These are phyloP conservation scores for Leptodactylus fuscus DNA, from an alignment of 2,113 vertebrate species.

Conservation along the genomic window DNA sequence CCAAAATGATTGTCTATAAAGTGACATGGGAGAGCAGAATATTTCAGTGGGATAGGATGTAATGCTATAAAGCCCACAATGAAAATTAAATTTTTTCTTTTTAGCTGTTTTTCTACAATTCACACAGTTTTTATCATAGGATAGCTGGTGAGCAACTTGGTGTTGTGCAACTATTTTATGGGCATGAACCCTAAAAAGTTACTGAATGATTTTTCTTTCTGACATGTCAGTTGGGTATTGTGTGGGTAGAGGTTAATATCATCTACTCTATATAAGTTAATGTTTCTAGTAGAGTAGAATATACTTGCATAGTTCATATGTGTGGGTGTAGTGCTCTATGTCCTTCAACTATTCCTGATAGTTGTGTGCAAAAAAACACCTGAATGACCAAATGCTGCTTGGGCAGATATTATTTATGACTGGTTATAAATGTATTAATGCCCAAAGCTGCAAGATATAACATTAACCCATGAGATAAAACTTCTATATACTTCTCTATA, in stretches of 20 bases:
- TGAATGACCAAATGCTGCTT: not conserved
- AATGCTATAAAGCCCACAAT: too few species aligned
- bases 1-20: too few species aligned
- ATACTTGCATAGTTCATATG: not conserved
- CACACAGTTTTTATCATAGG: too few species aligned
- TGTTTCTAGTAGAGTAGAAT: not conserved
- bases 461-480: constrained; percentile 2
- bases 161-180: too few species aligned
- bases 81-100: too few species aligned
- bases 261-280: constrained; percentile 12
- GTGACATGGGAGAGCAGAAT: too few species aligned
- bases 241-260: not conserved
- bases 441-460: not conserved
- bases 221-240: not conserved
- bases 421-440: constrained; percentile 15
- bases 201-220: too few species aligned
- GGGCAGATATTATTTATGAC: not conserved
- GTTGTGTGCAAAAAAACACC: constrained; percentile 1
- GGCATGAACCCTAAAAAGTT: too few species aligned
- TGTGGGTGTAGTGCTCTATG: constrained; percentile 19
- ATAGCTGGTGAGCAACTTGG: too few species aligned
- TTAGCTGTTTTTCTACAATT: too few species aligned
- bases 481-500: too few species aligned
- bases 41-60: too few species aligned
- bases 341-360: not conserved